Conservation (phyloP, 1,140 invertebrate genomes). For the Drosophila yakuba region DNA sequence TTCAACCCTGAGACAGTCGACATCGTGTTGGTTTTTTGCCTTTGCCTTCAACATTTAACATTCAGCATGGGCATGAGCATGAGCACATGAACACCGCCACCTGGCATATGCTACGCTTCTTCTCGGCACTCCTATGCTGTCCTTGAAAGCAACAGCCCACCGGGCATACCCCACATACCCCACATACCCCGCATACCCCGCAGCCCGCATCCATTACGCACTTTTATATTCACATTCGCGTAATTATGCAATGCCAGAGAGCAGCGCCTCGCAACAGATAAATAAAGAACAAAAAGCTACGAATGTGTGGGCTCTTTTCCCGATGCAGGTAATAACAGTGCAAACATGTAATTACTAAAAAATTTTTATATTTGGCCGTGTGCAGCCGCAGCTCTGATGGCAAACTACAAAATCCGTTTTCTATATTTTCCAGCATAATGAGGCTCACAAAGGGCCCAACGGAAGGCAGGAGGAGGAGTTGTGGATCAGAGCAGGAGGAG, state of each 20-base stretch:
- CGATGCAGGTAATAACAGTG: conserved; percentile 40
- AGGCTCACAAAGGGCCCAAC: conserved; percentile 14
- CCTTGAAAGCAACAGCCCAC: conserved; percentile 26
- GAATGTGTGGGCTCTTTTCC: not conserved
- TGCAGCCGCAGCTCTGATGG: conserved; percentile 12
- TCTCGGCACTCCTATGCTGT: not conserved
- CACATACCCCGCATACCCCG: not conserved
- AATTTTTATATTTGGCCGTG: conserved; percentile 9
- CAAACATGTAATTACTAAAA: conserved; percentile 54
- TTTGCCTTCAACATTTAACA: conserved; percentile 8
- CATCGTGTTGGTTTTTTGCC: not conserved
- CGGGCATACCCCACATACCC: not conserved
- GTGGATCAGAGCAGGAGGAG: not conserved
- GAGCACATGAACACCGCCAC: not conserved
- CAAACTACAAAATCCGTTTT: conserved; percentile 49
- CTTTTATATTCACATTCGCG: conserved; percentile 52
- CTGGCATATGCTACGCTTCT: conserved; percentile 1
- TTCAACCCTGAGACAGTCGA: not conserved
- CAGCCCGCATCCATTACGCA: conserved; percentile 41
- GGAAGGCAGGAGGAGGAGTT: too few species aligned
- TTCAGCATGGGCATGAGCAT: not conserved
- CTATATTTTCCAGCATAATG: conserved; percentile 50
- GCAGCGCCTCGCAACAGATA: conserved; percentile 18
- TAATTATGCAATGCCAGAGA: conserved; percentile 46
- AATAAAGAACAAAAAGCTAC: conserved; percentile 18